Evolutionary conservation across 2,888 invertebrate genomes (phyloP).

Genomic region (Gandaritis pyraliata): DNA sequence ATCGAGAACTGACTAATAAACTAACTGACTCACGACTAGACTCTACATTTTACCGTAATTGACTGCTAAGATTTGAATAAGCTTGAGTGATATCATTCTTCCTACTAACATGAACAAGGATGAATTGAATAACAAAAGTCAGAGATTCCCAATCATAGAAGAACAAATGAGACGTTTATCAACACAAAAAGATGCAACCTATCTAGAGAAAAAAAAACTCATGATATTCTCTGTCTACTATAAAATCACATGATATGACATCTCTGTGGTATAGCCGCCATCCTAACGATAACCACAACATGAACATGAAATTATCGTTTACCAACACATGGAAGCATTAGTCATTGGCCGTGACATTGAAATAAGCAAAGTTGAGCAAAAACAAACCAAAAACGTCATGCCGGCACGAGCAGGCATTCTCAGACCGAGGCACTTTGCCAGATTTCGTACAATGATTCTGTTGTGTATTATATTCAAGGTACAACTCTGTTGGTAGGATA

Average conservation of each 20-base stretch:
- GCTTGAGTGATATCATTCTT: constrained; percentile 20
- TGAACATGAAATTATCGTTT: constrained; percentile 4
- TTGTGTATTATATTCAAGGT: constrained; percentile 3
- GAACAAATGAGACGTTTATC: too few species aligned
- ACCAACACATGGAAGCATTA: constrained; percentile 16
- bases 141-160: too few species aligned
- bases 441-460: constrained; percentile 25
- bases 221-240: too few species aligned
- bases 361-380: constrained; percentile 13
- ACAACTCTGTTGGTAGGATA: background rate
- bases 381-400: constrained; percentile 13
- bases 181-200: too few species aligned
- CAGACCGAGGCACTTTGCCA: constrained; percentile 35
- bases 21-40: constrained; percentile 21
- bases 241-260: too few species aligned
- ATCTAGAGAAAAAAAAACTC: too few species aligned
- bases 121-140: background rate
- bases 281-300: background rate
- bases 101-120: background rate
- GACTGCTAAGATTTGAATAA: constrained; percentile 16
- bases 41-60: constrained; percentile 24
- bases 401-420: constrained; percentile 23
- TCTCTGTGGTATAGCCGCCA: too few species aligned
- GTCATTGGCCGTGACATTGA: constrained; percentile 39
- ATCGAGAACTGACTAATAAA: constrained; percentile 10